Evolutionary conservation across 2,888 invertebrate species (phyloP), one percentile per base, ranked within the genome.

Genomic region (Heliconius cydno): DNA sequence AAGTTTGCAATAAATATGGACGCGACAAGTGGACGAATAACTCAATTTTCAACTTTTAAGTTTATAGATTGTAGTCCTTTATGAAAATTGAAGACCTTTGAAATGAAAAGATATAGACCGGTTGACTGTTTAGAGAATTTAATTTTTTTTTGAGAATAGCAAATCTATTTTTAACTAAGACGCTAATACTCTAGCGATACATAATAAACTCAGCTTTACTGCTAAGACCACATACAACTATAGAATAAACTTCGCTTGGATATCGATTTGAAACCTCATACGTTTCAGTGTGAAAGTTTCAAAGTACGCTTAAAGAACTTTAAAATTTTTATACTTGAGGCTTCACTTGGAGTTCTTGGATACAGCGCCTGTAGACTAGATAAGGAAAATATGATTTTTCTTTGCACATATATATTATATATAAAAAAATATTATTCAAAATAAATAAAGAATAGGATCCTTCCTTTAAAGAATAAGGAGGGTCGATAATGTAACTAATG

Each of bases 261-360:
- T 72, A 73, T 60, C 57, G 72, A 73, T 73, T 73, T 57, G n/a
- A 73, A 73, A 57, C 34, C 57, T 72, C 22, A 73, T 72, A 57
- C 72, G 30, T n/a, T 68, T n/a, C 22, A 72, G n/a, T 22, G 57
- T 57, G 3, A n/a, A 34, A 73, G 57, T 73, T 57, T 30, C 34
- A 73, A 73, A 57, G n/a, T 60, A 34, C 72, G 52, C 72, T 73
- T 34, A 15, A 57, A 72, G 28, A 30, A 30, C 28, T 72, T 30
- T 72, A 52, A 15, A 72, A 57, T 57, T 72, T 28, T 30, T 34
- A n/a, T n/a, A 7, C 57, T 30, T 57, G 30, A 57, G 7, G 52
- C 71, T 71, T 28, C 19, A 52, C 30, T 72, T 2, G 12, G 46
- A 30, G 52, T 22, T 72, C 9, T 57, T 1, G 28, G 30, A 22